phyloP scores from a whole-genome alignment of 92 coral and sea anemone species.

The Chrysogorgia sp. region DNA sequence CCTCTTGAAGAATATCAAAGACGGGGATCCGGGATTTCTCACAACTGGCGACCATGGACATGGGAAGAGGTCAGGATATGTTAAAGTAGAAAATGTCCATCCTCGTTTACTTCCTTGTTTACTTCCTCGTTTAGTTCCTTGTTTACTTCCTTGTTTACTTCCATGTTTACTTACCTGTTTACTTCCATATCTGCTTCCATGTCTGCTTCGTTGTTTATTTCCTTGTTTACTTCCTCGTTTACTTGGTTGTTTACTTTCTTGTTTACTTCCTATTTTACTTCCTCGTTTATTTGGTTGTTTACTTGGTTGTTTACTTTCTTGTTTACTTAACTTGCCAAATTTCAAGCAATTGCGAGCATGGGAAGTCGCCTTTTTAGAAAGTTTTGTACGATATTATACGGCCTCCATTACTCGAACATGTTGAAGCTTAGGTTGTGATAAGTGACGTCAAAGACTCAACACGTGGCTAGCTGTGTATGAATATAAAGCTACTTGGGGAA shows the following conservation, averaged over 20 bases:
- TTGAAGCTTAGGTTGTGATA: no score
- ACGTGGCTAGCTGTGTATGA: no score
- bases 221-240: neutral
- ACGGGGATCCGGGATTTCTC: conserved; percentile 86
- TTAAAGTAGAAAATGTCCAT: no score
- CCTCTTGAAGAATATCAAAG: conserved; percentile 99
- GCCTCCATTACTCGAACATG: no score
- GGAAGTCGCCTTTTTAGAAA: no score
- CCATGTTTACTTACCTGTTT: neutral
- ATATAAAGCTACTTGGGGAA: no score
- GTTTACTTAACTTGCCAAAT: neutral
- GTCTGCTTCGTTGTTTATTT: neutral
- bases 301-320: neutral
- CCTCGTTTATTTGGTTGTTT: neutral
- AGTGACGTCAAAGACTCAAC: no score
- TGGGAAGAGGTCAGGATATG: conserved; percentile 89
- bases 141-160: neutral
- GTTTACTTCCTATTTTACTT: neutral
- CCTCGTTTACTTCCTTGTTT: neutral
- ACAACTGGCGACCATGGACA: conserved; percentile 98
- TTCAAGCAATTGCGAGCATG: no score
- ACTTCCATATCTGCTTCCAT: neutral
- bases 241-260: neutral
- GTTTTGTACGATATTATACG: no score
- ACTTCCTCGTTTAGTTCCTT: neutral